Evolutionary conservation across 2,888 invertebrate species (phyloP), one percentile per base, ranked within the genome.

Genomic region (Harpalus rufipes): DNA sequence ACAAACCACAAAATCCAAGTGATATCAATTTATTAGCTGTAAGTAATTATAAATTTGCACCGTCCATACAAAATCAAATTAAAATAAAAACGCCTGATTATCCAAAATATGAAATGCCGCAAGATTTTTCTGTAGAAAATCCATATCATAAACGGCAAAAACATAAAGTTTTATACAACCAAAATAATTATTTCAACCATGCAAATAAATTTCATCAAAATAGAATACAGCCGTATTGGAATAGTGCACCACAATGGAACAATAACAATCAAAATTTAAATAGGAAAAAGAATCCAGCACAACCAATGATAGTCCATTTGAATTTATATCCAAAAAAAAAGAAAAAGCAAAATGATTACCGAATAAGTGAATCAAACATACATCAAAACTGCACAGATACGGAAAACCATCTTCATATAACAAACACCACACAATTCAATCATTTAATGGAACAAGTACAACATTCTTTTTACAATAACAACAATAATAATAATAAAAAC

Each of bases 11-110:
- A 85, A 94, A 93, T 86, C 95, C 96, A 0, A 93, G 95, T 51
- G 96, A 96, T 84, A 93, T 96, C 0, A 96, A 96, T 90, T 91
- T 96, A 59, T 88, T 96, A 87, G 95, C 96, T 2, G 93, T 95
- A 59, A 91, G 90, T 58, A 91, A 90, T 85, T 89, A 92, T 81
- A 88, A 91, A 86, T 90, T 92, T 89, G 88, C 91, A 84, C 89
- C 93, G 87, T 89, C 90, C 0, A 85, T 88, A 39, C 72, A 85
- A 80, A 6, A 59, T 10, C 59, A 72, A 12, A 32, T 16, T 0
- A 58, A 59, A 61, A 83, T 32, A 5, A 32, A 76, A 21, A 2
- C 74, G 18, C n/a, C 65, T 18, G 39, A 21, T 21, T 79, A 85
- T 32, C 80, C 80, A 56, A 58, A 10, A 51, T 72, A 80, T 18